Evolutionary conservation across 2,888 invertebrate species (phyloP).

Genomic region (Ecliptopera silaceata): DNA sequence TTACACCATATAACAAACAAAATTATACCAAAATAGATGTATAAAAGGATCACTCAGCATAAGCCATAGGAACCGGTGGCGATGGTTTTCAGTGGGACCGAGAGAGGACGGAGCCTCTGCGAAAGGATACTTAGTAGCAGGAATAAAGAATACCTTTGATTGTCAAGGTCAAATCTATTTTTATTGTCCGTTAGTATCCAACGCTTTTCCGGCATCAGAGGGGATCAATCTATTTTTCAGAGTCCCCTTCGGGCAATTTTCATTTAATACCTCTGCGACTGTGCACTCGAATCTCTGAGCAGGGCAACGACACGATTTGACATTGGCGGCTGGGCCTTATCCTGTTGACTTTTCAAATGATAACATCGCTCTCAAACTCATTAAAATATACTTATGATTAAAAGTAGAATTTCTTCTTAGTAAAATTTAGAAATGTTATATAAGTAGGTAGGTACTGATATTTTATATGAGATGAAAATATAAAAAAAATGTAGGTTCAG

Average conservation of each 20-base stretch:
- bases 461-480: no score
- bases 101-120: no score
- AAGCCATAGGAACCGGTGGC: no score
- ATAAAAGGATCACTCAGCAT: no score
- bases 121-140: not conserved
- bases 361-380: not conserved
- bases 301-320: slow-evolving; percentile 34
- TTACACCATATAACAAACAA: no score
- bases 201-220: slow-evolving; percentile 30
- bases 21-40: no score
- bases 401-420: no score
- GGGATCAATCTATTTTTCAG: slow-evolving; percentile 32
- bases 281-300: slow-evolving; percentile 10
- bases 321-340: slow-evolving; percentile 25
- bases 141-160: not conserved
- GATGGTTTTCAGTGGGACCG: no score
- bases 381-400: not conserved
- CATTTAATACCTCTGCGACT: slow-evolving; percentile 31
- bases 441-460: no score
- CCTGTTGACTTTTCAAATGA: slow-evolving; percentile 4
- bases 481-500: no score
- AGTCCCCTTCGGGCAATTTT: slow-evolving; percentile 35
- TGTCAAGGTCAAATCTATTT: slow-evolving; percentile 29
- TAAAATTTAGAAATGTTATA: no score
- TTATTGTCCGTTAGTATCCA: slow-evolving; percentile 20